Evolutionary conservation across 2,797 vertebrate species (phyloP).

Genomic region (Acrossocheilus wenchowensis): DNA sequence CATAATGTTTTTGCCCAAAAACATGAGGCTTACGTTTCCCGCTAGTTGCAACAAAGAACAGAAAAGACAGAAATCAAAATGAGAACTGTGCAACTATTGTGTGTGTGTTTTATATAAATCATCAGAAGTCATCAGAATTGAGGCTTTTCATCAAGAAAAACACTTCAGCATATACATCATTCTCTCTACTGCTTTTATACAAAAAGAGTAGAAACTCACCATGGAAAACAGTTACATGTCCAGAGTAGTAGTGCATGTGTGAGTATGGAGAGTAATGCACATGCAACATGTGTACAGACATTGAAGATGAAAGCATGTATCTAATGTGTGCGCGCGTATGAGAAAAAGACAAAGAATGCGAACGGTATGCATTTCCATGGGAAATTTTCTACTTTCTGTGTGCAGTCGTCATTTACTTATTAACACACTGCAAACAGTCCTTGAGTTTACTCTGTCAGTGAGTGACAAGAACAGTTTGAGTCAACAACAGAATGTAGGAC

Average conservation of each 20-base stretch:
- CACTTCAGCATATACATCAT: background rate
- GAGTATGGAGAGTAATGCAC: background rate
- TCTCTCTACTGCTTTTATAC: conserved; percentile 1
- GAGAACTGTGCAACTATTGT: background rate
- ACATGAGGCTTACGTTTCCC: background rate
- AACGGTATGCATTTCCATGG: conserved; percentile 5
- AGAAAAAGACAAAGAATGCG: background rate
- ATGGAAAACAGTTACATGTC: background rate
- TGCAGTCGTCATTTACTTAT: conserved; percentile 44
- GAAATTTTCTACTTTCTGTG: conserved; percentile 27
- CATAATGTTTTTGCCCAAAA: too few species aligned
- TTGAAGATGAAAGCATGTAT: background rate
- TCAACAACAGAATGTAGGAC: conserved; percentile 10
- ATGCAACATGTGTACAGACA: background rate
- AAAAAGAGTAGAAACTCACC: conserved; percentile 30
- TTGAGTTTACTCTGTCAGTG: conserved; percentile 40
- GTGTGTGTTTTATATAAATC: background rate
- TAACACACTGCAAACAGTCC: conserved; percentile 53
- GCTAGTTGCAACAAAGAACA: background rate
- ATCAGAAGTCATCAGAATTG: background rate
- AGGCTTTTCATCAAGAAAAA: background rate
- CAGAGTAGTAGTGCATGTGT: background rate
- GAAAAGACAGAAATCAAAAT: background rate
- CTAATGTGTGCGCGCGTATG: background rate
- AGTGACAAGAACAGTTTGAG: conserved; percentile 37